Conservation (phyloP, 2,888 invertebrate species). For the Galerucella calmariensis region DNA sequence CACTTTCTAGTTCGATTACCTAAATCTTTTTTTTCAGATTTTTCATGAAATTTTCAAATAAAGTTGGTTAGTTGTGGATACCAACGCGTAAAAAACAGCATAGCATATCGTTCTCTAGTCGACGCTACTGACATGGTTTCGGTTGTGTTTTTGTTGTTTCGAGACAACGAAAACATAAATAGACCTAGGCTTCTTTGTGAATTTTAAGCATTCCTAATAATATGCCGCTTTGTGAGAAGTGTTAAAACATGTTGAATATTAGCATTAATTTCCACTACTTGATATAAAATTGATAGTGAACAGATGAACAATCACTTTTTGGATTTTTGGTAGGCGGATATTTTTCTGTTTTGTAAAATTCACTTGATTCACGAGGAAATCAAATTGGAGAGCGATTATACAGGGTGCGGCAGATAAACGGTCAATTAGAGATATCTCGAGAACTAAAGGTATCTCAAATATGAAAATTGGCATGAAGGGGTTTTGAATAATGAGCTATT, state of each 20-base stretch:
- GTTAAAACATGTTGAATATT: neutral
- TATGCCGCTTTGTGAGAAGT: neutral
- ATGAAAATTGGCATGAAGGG: no score
- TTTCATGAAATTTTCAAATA: no score
- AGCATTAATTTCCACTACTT: neutral
- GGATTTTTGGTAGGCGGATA: neutral
- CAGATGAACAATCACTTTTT: neutral
- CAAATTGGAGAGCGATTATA: neutral
- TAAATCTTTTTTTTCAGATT: no score
- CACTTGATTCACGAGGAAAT: neutral
- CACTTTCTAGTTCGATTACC: no score
- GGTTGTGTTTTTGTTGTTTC: neutral
- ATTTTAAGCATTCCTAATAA: neutral
- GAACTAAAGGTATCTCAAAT: no score
- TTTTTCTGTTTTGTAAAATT: neutral
- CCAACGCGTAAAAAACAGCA: no score
- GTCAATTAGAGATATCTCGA: no score
- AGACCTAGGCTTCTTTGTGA: neutral
- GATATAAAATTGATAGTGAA: neutral
- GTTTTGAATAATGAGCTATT: no score
- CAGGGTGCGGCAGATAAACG: no score
- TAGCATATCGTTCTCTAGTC: neutral
- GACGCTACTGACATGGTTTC: neutral
- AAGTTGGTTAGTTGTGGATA: no score
- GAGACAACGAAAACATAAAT: slow-evolving; percentile 1